These are phyloP conservation scores for Melieria omissa DNA, from an alignment of 2,888 invertebrate genomes.

Conservation along the genomic window DNA sequence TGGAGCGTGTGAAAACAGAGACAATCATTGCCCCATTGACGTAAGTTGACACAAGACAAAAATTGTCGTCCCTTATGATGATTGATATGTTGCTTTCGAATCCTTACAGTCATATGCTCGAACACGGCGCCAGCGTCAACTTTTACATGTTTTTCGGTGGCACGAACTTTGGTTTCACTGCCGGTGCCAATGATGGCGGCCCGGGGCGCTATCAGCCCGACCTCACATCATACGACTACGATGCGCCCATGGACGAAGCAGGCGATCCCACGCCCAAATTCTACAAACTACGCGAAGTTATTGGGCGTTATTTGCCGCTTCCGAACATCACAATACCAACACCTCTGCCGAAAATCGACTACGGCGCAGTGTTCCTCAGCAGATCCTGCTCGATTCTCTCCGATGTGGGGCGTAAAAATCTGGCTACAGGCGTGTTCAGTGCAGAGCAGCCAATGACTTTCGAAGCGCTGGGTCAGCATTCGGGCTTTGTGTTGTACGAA, in stretches of 20 bases:
- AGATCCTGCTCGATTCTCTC: conserved; percentile 69
- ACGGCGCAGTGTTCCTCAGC: conserved; percentile 72
- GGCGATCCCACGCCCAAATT: conserved; percentile 91
- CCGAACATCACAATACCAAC: conserved; percentile 71
- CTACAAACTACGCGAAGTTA: conserved; percentile 73
- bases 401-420: conserved; percentile 51
- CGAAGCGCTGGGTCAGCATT: conserved; percentile 72
- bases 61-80: not conserved
- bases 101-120: conserved; percentile 70
- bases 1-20: conserved; percentile 68
- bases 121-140: conserved; percentile 75
- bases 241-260: conserved; percentile 88
- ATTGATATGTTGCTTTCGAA: not conserved
- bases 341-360: conserved; percentile 73
- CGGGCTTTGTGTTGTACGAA: conserved; percentile 76
- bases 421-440: conserved; percentile 61
- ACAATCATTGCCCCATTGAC: conserved; percentile 69
- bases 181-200: conserved; percentile 69
- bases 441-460: conserved; percentile 71
- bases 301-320: conserved; percentile 72
- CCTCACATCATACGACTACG: conserved; percentile 91
- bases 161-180: conserved; percentile 82
- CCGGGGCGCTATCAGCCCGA: conserved; percentile 71
- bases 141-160: conserved; percentile 95
- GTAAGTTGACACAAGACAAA: conserved; percentile 47